Evolutionary conservation across 2,797 vertebrate species (phyloP), one percentile per base, ranked within the genome.

Genomic region (Aphelocoma californica): DNA sequence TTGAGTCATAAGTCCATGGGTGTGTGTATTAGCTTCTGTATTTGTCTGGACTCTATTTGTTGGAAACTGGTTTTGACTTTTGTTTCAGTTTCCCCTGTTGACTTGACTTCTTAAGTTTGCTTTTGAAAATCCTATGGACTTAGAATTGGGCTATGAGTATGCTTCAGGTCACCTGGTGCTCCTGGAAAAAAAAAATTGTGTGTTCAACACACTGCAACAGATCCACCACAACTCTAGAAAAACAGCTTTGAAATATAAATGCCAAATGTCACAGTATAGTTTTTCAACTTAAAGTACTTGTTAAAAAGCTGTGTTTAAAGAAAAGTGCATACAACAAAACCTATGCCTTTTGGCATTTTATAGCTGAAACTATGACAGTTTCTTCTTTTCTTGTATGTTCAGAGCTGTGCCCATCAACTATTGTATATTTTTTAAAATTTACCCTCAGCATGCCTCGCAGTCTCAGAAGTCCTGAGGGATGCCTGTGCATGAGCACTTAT

Each of bases 21-120:
- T 72, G 77, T 96, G 77, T 96, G 81, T 93, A 62, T 84, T 88
- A 93, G 80, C 93, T 95, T 72, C 94, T 94, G 93, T 65, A 75
- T 81, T 88, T 91, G 29, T 92, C 58, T 36, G 10, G 69, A 36
- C 32, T 80, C 80, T 82, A 31, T 77, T 88, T 81, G 38, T 31
- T 86, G 70, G 66, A 93, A 90, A 47, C 38, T 70, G 28, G 1
- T 78, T 92, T 85, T 95, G n/a, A 62, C 69, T 94, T 90, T 88
- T 84, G 53, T 86, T 93, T 90, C 54, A 16, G 18, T 86, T 92
- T 93, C 38, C 9, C 12, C 9, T 15, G 3, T 45, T 91, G 70
- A 85, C 44, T 44, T 74, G 18, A 34, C 34, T 87, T 90, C 71
- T 74, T 25, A 60, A 44, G 10, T 86, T 81, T 86, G 61, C 38